Evolutionary conservation across 2,113 vertebrate genomes (phyloP).

Genomic region (Sturnira hondurensis): DNA sequence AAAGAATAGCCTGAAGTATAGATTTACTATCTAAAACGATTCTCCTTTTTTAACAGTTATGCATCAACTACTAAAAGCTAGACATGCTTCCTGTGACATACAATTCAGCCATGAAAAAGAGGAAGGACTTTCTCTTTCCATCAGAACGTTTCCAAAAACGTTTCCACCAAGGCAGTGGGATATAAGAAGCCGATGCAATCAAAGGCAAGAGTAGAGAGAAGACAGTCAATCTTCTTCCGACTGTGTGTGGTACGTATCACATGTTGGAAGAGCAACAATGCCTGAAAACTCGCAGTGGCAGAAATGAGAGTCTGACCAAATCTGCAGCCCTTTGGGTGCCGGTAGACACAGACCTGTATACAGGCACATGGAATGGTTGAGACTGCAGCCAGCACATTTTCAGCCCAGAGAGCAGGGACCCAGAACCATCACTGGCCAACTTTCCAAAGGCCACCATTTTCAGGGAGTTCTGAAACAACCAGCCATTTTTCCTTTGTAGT

Average conservation of each 20-base stretch:
- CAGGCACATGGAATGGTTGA: accelerated
- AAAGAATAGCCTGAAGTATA: too few relatives aligned
- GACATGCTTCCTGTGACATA: accelerated
- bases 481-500: background rate
- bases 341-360: accelerated
- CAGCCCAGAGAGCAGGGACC: background rate
- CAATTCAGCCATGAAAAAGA: accelerated
- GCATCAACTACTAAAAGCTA: accelerated
- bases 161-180: too few relatives aligned
- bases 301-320: too few relatives aligned
- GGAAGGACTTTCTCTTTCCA: background rate
- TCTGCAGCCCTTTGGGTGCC: accelerated
- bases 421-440: background rate
- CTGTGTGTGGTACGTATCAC: accelerated
- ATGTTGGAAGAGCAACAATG: too few relatives aligned
- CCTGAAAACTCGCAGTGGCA: background rate
- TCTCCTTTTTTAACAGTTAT: too few relatives aligned
- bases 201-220: background rate
- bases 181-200: background rate
- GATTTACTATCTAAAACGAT: too few relatives aligned
- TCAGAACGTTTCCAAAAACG: background rate
- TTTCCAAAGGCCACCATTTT: background rate
- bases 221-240: background rate
- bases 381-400: background rate
- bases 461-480: background rate